A percentile compares a stretch with the other conserved stretches of the same genome.
phyloP scores from a whole-genome alignment of 1,140 invertebrate species.

The Apis cerana region DNA sequence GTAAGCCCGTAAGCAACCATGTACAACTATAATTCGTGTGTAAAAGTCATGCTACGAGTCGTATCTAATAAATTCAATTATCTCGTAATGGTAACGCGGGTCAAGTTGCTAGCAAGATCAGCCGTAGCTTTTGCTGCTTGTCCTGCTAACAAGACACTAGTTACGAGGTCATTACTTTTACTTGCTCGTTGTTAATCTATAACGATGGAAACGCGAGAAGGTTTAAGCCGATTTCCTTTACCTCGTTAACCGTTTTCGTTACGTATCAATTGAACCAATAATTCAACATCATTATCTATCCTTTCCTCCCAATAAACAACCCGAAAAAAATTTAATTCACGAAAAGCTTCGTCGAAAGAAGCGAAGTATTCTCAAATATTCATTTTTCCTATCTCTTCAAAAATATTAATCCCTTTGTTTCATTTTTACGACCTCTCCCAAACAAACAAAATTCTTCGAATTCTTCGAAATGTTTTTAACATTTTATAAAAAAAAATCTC shows the following conservation, averaged over 20 bases:
- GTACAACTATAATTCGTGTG: conserved; percentile 25
- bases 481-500: not conserved
- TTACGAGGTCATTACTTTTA: conserved; percentile 63
- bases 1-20: not conserved
- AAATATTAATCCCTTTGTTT: too few relatives aligned
- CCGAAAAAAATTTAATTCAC: too few relatives aligned
- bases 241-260: conserved; percentile 22
- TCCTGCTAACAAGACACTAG: conserved; percentile 69
- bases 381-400: too few relatives aligned
- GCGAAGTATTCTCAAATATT: too few relatives aligned
- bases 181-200: conserved; percentile 42
- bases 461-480: not conserved
- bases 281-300: too few relatives aligned
- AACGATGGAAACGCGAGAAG: conserved; percentile 15
- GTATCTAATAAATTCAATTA: conserved; percentile 72
- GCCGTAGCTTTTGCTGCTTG: conserved; percentile 58
- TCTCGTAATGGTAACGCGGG: conserved; percentile 55
- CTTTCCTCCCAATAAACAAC: too few relatives aligned
- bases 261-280: conserved; percentile 20
- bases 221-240: conserved; percentile 24
- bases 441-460: too few relatives aligned
- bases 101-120: conserved; percentile 65
- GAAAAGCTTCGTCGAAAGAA: too few relatives aligned
- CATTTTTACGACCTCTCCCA: too few relatives aligned
- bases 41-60: conserved; percentile 26